Base-by-base conservation (phyloP, 2,113 vertebrate species). In the Falcunculus frontatus region DNA sequence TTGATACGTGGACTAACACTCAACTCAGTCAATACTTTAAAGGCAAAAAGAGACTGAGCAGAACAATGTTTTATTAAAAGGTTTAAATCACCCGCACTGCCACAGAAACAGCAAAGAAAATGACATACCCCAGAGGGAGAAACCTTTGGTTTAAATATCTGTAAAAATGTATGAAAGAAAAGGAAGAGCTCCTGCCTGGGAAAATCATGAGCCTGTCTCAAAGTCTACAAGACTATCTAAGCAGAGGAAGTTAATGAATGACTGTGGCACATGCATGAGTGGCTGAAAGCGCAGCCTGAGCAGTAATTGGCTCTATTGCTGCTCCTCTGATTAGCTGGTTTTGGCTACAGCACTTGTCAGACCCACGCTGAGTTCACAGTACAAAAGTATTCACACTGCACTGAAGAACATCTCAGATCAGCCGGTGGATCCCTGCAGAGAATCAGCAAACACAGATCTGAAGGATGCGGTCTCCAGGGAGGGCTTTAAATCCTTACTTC, bases 311-410 rank as follows among this genome's bases (percentile, higher is more conserved):
- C 93, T 92, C 90, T 81, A 52, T 49, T 67, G 94, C 57, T 76
- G 62, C 76, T 85, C 55, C 84, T 89, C 86, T 96, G 95, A 95
- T 96, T 93, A 97, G 93, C 85, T 94, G 52, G 30, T 87, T 97
- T 95, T 96, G 94, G 95, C 94, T 93, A 14, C 88, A 92, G 49
- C 91, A 35, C 70, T 95, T 7, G 14, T 89, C 85, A 95, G 86
- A 72, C 56, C 46, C 91, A 89, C 0, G 30, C 94, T 94, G 95
- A 86, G 94, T 81, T 95, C 93, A 83, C 67, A 96, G 91, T 15
- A 69, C 57, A 29, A 4, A 75, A 94, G 80, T 55, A 91, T 89
- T 95, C 89, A 62, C 1, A 5, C 35, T 82, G 68, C 81, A 78
- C 83, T 75, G 93, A 84, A 83, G 94, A 96, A 74, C 6, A 0